phyloP scores from a whole-genome alignment of 2,797 vertebrate genomes.

The Siniperca obscura region DNA sequence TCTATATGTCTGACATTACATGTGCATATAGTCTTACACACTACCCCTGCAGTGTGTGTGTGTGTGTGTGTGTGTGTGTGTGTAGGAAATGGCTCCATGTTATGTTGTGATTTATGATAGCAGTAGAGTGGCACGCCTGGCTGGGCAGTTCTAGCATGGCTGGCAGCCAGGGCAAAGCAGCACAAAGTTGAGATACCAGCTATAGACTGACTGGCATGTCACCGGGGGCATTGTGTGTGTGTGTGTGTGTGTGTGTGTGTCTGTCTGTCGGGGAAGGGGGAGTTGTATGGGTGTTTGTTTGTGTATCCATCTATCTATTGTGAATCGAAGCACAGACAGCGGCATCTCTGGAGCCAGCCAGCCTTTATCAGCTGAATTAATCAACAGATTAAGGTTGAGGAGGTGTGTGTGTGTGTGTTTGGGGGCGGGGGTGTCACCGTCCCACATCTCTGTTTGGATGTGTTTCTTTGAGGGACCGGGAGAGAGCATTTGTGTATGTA shows the following conservation, averaged over 20 bases:
- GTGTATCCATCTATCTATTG: constrained; percentile 62
- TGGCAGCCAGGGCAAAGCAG: constrained; percentile 85
- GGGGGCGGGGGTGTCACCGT: constrained; percentile 27
- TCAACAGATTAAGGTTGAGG: constrained; percentile 66
- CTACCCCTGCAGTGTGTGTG: constrained; percentile 37
- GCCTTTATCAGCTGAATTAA: constrained; percentile 79
- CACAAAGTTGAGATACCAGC: constrained; percentile 89
- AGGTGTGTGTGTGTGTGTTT: constrained; percentile 32
- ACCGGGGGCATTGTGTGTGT: constrained; percentile 68
- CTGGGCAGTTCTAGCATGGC: constrained; percentile 87
- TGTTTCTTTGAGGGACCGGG: constrained; percentile 33
- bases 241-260: constrained; percentile 57
- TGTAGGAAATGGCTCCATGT: constrained; percentile 75
- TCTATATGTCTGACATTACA: constrained; percentile 22
- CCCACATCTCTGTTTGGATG: constrained; percentile 40
- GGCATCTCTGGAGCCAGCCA: constrained; percentile 71
- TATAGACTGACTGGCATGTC: constrained; percentile 82
- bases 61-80: constrained; percentile 49
- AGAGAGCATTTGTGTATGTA: constrained; percentile 1
- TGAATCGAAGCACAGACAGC: constrained; percentile 62
- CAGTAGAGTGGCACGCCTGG: constrained; percentile 77
- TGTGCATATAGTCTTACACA: constrained; percentile 33
- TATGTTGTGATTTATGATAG: constrained; percentile 85
- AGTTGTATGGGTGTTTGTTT: constrained; percentile 46
- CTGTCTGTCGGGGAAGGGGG: constrained; percentile 6